A percentile compares a stretch with the other conserved stretches of the same genome.
Conservation (phyloP, 2,888 invertebrate genomes). For the Ptychoptera contaminata region DNA sequence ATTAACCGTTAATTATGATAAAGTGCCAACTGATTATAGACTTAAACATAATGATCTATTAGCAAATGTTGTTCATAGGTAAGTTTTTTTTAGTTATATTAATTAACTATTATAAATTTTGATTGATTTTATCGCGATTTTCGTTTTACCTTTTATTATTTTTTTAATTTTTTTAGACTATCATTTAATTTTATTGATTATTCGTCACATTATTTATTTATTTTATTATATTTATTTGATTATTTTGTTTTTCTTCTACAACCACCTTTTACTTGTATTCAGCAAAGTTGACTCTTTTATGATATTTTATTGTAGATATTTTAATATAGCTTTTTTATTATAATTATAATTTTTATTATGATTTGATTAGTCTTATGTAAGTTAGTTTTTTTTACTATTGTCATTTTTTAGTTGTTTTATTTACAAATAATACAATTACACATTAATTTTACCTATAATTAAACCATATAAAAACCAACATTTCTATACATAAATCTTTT, state of each 20-base stretch:
- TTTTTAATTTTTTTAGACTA: not conserved
- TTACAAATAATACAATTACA: no score
- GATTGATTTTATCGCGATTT: not conserved
- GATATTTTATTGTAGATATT: no score
- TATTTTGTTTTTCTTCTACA: not conserved
- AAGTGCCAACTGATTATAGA: conserved; percentile 79
- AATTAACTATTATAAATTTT: not conserved
- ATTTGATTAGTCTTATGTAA: no score
- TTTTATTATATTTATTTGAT: not conserved
- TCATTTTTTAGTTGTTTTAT: no score
- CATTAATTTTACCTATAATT: no score
- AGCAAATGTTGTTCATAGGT: conserved; percentile 91
- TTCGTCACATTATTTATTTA: not conserved
- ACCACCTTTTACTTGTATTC: no score
- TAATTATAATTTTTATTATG: no score
- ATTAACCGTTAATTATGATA: conserved; percentile 84
- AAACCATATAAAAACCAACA: no score
- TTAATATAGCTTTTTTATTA: no score
- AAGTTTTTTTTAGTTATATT: conserved; percentile 19
- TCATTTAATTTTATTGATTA: not conserved
- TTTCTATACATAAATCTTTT: no score
- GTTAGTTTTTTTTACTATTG: no score
- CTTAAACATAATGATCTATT: conserved; percentile 86
- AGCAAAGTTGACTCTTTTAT: no score
- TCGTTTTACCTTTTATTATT: not conserved